Conservation (phyloP, 2,797 vertebrate genomes). For the Sorex maritimensis region DNA sequence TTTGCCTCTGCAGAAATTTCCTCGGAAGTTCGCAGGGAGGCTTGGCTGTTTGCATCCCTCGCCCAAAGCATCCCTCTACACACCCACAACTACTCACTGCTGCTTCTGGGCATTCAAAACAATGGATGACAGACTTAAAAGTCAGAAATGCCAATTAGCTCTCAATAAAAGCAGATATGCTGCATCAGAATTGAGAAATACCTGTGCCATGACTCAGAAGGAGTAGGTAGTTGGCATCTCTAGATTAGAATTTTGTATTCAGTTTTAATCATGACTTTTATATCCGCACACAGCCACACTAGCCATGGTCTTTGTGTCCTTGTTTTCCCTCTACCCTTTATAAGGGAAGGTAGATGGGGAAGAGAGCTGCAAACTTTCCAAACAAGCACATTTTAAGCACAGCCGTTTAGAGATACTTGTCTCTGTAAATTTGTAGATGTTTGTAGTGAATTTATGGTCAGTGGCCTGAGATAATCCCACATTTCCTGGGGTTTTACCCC, state of each 20-base stretch:
- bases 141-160: background rate
- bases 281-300: background rate
- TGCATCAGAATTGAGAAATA: slow-evolving; percentile 35
- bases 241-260: background rate
- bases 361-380: slow-evolving; percentile 19
- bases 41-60: slow-evolving; percentile 76
- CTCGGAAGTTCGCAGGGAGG: slow-evolving; percentile 75
- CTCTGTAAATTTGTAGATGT: background rate
- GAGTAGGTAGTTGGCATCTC: background rate
- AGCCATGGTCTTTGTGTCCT: background rate
- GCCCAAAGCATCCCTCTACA: slow-evolving; percentile 27
- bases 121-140: background rate
- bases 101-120: slow-evolving; percentile 27
- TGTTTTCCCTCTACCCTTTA: background rate
- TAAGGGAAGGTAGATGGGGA: background rate
- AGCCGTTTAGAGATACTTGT: background rate
- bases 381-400: background rate
- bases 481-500: background rate
- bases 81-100: background rate
- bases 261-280: background rate
- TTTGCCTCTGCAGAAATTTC: slow-evolving; percentile 69
- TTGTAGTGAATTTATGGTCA: background rate
- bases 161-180: slow-evolving; percentile 1
- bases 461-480: background rate
- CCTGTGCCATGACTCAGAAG: background rate